Evolutionary conservation across 2,113 vertebrate genomes (phyloP).

Genomic region (Trematomus loennbergii): DNA sequence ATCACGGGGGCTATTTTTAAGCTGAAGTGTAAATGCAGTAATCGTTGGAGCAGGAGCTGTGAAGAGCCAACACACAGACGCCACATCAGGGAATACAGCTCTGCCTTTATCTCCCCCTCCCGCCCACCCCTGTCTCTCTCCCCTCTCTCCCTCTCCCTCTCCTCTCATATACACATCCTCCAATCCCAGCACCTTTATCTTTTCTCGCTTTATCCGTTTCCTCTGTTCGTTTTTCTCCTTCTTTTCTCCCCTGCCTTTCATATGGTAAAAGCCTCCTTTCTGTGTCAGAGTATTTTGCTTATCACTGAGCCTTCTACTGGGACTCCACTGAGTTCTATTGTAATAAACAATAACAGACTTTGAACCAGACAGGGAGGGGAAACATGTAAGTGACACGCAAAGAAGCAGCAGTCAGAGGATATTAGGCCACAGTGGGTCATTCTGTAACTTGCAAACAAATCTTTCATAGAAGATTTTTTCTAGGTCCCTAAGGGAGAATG

Average conservation of each 20-base stretch:
- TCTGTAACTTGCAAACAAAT: conserved; percentile 34
- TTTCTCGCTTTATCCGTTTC: conserved; percentile 54
- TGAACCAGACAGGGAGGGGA: conserved; percentile 68
- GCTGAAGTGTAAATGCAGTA: conserved; percentile 85
- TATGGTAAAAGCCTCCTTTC: conserved; percentile 76
- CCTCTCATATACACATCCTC: conserved; percentile 27
- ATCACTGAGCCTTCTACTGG: conserved; percentile 65
- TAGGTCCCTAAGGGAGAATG: conserved; percentile 1
- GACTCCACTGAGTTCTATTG: conserved; percentile 65
- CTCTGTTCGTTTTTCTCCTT: conserved; percentile 32
- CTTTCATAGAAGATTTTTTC: conserved; percentile 15
- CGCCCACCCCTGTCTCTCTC: conserved; percentile 17
- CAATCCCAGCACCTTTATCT: conserved; percentile 56
- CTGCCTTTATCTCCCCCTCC: conserved; percentile 63
- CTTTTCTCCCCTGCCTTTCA: conserved; percentile 64
- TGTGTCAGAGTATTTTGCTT: conserved; percentile 66
- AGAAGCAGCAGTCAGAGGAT: conserved; percentile 59
- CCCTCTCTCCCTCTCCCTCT: conserved; percentile 19
- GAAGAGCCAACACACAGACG: conserved; percentile 69
- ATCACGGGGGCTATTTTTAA: conserved; percentile 85
- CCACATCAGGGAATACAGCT: conserved; percentile 76
- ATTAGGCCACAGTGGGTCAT: conserved; percentile 60
- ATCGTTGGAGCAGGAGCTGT: conserved; percentile 79
- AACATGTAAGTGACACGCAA: conserved; percentile 56
- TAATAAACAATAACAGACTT: conserved; percentile 72